Evolutionary conservation across 2,797 vertebrate genomes (phyloP), one percentile per base, ranked within the genome.

Genomic region (Salmo trutta): DNA sequence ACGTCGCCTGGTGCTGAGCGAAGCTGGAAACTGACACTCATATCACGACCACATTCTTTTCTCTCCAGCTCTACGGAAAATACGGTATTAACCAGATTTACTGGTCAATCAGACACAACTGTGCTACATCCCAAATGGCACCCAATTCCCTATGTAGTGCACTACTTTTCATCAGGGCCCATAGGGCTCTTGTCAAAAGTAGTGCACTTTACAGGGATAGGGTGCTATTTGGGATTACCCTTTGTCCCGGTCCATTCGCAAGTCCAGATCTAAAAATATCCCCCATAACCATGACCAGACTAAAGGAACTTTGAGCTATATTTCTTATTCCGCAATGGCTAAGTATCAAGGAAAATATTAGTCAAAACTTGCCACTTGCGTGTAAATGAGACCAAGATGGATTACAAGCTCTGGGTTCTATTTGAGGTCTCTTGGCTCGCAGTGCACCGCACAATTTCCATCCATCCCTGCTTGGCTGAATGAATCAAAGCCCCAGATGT

Each of bases 311-410:
- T 31, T 79, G 54, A 84, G 82, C 75, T 77, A 80, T 82, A 77
- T 82, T 90, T 85, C 79, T 80, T 73, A 68, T 80, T n/a, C 81
- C 53, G 29, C 86, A 3, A 17, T 88, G 90, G 91, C 85, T 78
- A 79, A 81, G 84, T 87, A 87, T 92, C 88, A 93, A 92, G 91
- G 89, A 92, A 94, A 94, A 91, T 92, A 91, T 93, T 91, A 92
- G 91, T 92, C 85, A 86, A 91, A 93, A 92, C 80, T 87, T 78
- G 79, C 89, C 85, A 81, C 84, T 88, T 81, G 88, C 90, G 90
- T 91, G 85, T 90, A 91, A 95, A 94, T 91, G 86, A 92, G 93
- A 92, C 94, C 89, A 93, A 92, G 91, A 93, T 90, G 92, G 89
- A 93, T 93, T 87, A 91, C 68, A 79, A 89, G 89, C 83, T 88